Conservation (phyloP, 2,888 invertebrate species). For the Scaptomyza reducta region DNA sequence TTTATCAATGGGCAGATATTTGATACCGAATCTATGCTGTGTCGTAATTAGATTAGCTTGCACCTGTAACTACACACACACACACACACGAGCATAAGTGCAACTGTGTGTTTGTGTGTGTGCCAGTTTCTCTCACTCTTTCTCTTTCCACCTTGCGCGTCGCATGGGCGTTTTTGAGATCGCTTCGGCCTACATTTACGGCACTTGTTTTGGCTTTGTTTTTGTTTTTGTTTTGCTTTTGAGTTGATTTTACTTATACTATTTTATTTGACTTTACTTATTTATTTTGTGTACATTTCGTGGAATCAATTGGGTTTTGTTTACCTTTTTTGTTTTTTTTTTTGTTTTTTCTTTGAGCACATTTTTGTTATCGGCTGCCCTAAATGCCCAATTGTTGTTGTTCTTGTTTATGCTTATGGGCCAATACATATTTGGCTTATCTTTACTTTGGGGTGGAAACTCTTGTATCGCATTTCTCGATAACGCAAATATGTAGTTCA, state of each 20-base stretch:
- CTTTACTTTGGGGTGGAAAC: constrained; percentile 28
- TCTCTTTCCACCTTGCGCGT: constrained; percentile 16
- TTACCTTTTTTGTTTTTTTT: constrained; percentile 21
- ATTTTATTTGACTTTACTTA: constrained; percentile 38
- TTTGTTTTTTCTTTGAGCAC: too few species aligned
- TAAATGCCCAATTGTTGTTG: constrained; percentile 57
- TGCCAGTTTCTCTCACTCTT: constrained; percentile 47
- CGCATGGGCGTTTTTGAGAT: constrained; percentile 34
- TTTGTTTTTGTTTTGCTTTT: constrained; percentile 29
- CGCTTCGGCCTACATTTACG: constrained; percentile 43
- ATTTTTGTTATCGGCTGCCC: constrained; percentile 45
- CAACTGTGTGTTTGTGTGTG: constrained; percentile 14
- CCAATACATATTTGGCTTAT: constrained; percentile 51
- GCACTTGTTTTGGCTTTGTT: constrained; percentile 39
- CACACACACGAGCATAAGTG: constrained; percentile 10
- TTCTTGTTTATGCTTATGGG: constrained; percentile 37
- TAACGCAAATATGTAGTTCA: constrained; percentile 40
- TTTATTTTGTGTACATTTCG: constrained; percentile 47
- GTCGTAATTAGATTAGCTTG: constrained; percentile 70
- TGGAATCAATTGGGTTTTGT: constrained; percentile 35
- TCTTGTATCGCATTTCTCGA: constrained; percentile 33
- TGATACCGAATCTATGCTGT: constrained; percentile 39
- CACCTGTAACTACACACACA: constrained; percentile 55
- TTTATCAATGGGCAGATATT: constrained; percentile 63
- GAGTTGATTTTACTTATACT: constrained; percentile 3